Evolutionary conservation across 1,140 invertebrate species (phyloP).

Genomic region (Panagrolaimus sp.): DNA sequence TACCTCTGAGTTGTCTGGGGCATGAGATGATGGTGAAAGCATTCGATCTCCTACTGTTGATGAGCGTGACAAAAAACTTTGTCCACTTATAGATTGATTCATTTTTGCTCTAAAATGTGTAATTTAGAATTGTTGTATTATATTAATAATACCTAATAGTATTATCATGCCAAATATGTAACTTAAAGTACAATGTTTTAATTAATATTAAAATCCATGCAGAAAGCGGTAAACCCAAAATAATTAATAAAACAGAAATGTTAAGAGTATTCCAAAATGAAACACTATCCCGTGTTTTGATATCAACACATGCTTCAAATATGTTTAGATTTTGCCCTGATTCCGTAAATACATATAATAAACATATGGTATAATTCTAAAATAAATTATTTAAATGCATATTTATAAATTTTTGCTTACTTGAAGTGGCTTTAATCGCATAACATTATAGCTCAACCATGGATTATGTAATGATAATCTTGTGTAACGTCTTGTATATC

Average conservation of each 20-base stretch:
- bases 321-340: conserved; percentile 19
- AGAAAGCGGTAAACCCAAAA: conserved; percentile 27
- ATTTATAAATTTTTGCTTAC: conserved; percentile 19
- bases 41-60: conserved; percentile 17
- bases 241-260: conserved; percentile 30
- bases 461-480: conserved; percentile 49
- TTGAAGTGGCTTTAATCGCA: conserved; percentile 37
- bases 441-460: conserved; percentile 51
- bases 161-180: conserved; percentile 52
- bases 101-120: conserved; percentile 46
- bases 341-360: conserved; percentile 34
- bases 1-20: too few species aligned
- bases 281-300: conserved; percentile 32
- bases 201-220: conserved; percentile 34
- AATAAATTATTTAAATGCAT: conserved; percentile 14
- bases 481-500: conserved; percentile 30
- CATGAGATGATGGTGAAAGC: too few species aligned
- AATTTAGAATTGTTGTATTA: too few species aligned
- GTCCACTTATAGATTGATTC: conserved; percentile 54
- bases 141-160: conserved; percentile 31
- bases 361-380: conserved; percentile 53
- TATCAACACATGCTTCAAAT: conserved; percentile 37
- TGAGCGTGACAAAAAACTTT: conserved; percentile 45
- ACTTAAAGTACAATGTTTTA: conserved; percentile 39
- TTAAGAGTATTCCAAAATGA: conserved; percentile 43